Percentiles rank a stretch among this genome's conserved stretches.
phyloP scores from a whole-genome alignment of 2,797 vertebrate species.

The Acanthornis magna region DNA sequence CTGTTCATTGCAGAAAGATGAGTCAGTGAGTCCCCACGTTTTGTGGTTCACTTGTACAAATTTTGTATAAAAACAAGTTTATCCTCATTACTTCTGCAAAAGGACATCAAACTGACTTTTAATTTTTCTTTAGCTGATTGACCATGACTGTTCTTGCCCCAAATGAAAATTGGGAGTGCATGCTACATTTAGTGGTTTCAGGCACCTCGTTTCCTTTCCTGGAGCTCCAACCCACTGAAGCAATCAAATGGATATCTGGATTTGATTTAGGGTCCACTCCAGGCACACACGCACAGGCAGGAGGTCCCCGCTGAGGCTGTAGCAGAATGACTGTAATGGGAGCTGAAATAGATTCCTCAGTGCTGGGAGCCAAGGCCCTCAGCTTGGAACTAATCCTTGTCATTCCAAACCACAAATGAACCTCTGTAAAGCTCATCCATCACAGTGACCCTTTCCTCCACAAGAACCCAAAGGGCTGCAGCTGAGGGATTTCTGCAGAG shows the following conservation, averaged over 20 bases:
- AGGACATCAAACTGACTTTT: background rate
- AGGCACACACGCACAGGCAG: background rate
- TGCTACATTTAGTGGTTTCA: background rate
- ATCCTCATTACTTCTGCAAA: background rate
- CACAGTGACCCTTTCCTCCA: background rate
- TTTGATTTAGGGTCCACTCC: constrained; percentile 11
- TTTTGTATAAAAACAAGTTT: background rate
- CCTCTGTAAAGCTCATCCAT: background rate
- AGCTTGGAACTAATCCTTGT: background rate
- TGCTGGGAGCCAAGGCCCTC: background rate
- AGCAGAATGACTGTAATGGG: background rate
- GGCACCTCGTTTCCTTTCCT: background rate
- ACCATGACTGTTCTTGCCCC: background rate
- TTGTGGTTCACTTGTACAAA: background rate
- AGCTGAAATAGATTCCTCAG: background rate
- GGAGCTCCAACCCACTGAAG: background rate
- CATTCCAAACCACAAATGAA: background rate
- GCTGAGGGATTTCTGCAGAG: background rate
- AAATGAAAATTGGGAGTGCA: background rate
- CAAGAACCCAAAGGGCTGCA: background rate
- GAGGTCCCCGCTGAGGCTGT: rapidly evolving
- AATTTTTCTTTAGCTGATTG: background rate
- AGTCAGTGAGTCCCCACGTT: background rate
- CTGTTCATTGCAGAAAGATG: background rate
- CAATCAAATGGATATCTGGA: background rate